phyloP scores from a whole-genome alignment of 2,797 vertebrate genomes.

The Eulemur rubriventer region DNA sequence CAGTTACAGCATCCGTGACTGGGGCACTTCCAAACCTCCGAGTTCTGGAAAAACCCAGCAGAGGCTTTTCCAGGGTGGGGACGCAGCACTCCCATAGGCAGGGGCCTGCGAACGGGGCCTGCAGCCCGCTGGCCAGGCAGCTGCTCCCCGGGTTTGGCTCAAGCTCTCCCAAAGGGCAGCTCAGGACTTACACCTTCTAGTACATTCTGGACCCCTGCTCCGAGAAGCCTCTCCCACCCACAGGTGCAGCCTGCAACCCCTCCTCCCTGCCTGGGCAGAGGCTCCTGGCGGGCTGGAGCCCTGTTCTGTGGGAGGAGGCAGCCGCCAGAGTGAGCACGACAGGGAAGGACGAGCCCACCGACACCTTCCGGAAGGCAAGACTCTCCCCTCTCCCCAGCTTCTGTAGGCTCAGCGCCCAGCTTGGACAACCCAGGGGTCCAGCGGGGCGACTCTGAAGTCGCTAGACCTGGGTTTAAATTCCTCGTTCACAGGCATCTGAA shows the following conservation, averaged over 20 bases:
- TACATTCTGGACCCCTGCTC: background rate
- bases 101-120: background rate
- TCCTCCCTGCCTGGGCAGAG: background rate
- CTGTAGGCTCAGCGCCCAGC: background rate
- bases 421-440: background rate
- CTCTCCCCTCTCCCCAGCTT: background rate
- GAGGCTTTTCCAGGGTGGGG: slow-evolving; percentile 42
- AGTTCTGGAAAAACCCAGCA: slow-evolving; percentile 65
- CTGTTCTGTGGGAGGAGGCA: background rate
- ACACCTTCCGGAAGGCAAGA: background rate
- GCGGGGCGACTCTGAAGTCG: background rate
- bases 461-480: background rate
- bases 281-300: background rate
- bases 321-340: background rate
- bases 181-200: background rate
- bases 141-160: background rate
- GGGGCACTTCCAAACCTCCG: slow-evolving; percentile 58
- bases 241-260: background rate
- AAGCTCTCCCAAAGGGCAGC: background rate
- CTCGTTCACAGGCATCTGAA: background rate
- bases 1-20: slow-evolving; percentile 13
- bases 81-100: slow-evolving; percentile 39
- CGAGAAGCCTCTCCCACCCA: background rate
- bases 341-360: background rate
- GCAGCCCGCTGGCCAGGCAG: background rate